Evolutionary conservation across 2,797 vertebrate species (phyloP), one percentile per base, ranked within the genome.

Genomic region (Limnodromus scolopaceus): DNA sequence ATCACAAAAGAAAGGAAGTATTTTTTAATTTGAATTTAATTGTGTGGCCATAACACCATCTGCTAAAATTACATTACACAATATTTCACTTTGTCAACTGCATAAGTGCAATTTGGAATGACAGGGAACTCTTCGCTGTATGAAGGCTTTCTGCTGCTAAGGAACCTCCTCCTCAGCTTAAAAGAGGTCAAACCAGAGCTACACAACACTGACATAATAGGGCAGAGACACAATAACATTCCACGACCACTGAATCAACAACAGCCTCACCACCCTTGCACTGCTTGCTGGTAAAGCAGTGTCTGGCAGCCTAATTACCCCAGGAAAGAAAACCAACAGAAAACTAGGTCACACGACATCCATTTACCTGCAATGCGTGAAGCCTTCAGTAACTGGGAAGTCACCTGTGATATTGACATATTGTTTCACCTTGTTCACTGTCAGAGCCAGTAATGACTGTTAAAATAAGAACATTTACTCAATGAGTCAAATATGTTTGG

Each of bases 321-420:
- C 14, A 9, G 3, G 22, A 46, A 23, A 46, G 45, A 0, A 3
- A 32, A 3, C 4, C 18, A 10, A 1, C 3, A 27, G 2, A 36
- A 60, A 72, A 27, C 9, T 1, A 2, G 11, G 10, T 10, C 28
- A 24, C 54, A 41, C 16, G 14, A 6, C 5, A 38, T 1, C 22
- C 20, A 6, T 87, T 95, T 95, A 98, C 98, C 98, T 98, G 98
- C 89, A 64, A 92, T 41, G 38, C 93, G 93, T 4, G 92, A 93
- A 8, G 95, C 96, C 91, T 78, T 95, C 60, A 79, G 43, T 9
- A 98, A 75, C 14, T 34, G 96, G 22, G 96, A 93, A 5, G 97
- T 82, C 95, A 98, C 90, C 41, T 93, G 97, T 14, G 82, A 34
- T 66, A 98, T 66, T 38, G 98, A 94, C 98, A 98, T 98, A 22